A percentile compares a stretch with the other conserved stretches of the same genome.
Conservation (phyloP, 2,797 vertebrate species). For the Morus bassanus region DNA sequence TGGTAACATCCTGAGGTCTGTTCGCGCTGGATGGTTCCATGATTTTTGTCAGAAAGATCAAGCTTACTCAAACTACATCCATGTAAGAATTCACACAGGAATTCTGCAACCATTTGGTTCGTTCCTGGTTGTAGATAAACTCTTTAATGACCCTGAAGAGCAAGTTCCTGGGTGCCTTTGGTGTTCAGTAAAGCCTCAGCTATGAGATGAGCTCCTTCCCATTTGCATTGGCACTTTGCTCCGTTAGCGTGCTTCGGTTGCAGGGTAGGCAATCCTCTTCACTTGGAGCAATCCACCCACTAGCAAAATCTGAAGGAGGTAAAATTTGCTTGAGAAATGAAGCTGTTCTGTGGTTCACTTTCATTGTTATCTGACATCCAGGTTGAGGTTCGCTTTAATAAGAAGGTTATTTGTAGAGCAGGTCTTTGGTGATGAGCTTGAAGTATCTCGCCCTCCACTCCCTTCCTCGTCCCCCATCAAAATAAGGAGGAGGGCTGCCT, state of each 20-base stretch:
- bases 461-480: not conserved
- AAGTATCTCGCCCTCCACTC: not conserved
- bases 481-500: not conserved
- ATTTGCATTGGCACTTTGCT: not conserved
- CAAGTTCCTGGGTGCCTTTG: not conserved
- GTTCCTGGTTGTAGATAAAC: not conserved
- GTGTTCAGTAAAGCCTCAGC: not conserved
- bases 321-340: not conserved
- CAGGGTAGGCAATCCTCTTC: not conserved
- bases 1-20: not conserved
- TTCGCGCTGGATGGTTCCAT: not conserved
- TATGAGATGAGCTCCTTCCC: not conserved
- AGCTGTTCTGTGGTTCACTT: not conserved
- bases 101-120: not conserved
- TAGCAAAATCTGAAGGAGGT: not conserved
- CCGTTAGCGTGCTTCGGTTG: not conserved
- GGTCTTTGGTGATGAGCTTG: not conserved
- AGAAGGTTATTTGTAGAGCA: not conserved
- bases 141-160: not conserved
- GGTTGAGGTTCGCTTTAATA: not conserved
- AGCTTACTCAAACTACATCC: not conserved
- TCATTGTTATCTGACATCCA: not conserved
- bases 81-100: not conserved
- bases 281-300: not conserved
- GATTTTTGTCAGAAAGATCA: not conserved